Conservation (phyloP, 1,140 invertebrate genomes). For the Leptoteleia sp. region DNA sequence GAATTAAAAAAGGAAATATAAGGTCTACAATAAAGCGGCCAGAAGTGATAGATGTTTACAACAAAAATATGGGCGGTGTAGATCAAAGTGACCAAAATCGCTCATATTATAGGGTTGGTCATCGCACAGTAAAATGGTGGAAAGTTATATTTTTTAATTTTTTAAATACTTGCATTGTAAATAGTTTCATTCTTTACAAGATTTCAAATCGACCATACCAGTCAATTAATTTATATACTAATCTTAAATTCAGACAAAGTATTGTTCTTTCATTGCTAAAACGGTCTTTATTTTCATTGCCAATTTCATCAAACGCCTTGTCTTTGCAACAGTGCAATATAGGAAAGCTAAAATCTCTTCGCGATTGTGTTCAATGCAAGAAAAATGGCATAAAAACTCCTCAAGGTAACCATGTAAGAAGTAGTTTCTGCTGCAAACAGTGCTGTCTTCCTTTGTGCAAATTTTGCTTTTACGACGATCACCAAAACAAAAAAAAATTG, state of each 20-base stretch:
- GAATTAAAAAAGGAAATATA: constrained; percentile 37
- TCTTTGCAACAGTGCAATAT: too few species aligned
- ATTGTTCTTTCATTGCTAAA: background rate
- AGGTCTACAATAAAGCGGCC: constrained; percentile 9
- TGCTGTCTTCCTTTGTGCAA: background rate
- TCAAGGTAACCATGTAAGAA: background rate
- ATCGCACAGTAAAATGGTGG: background rate
- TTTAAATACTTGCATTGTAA: background rate
- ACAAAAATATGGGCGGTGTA: constrained; percentile 1
- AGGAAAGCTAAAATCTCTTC: background rate
- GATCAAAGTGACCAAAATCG: background rate
- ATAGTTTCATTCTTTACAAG: background rate
- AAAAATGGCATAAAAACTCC: background rate
- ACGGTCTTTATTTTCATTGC: too few species aligned
- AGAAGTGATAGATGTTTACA: background rate
- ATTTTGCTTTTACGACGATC: too few species aligned
- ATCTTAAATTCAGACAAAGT: background rate
- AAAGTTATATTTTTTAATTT: background rate
- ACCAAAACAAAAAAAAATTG: too few species aligned
- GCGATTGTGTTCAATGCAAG: background rate
- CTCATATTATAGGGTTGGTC: background rate
- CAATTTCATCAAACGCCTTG: too few species aligned
- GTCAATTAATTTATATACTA: too few species aligned
- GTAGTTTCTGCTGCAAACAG: background rate
- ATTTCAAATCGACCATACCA: background rate